Conservation (phyloP, 1,140 invertebrate genomes). For the Cydia pomonella region DNA sequence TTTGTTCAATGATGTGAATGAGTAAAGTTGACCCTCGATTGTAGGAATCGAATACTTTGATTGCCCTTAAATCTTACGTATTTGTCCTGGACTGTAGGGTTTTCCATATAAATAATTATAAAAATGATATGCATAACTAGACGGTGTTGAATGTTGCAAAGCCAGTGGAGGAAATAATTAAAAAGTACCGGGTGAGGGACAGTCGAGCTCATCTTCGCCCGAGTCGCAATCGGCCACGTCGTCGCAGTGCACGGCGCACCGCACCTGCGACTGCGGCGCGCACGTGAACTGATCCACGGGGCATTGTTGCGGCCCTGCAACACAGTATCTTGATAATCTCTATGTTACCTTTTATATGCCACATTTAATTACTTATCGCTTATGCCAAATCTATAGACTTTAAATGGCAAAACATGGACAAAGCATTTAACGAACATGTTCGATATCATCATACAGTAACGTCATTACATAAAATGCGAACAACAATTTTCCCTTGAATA, state of each 20-base stretch:
- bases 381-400: no score
- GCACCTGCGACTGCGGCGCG: slow-evolving; percentile 71
- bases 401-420: no score
- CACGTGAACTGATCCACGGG: slow-evolving; percentile 54
- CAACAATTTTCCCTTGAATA: not conserved
- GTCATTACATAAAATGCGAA: not conserved
- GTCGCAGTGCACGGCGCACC: slow-evolving; percentile 84
- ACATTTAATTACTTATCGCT: not conserved
- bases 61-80: no score
- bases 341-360: not conserved
- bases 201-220: slow-evolving; percentile 87
- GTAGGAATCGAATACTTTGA: no score
- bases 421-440: no score
- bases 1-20: no score
- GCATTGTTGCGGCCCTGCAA: slow-evolving; percentile 48
- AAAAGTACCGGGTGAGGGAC: slow-evolving; percentile 45
- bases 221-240: slow-evolving; percentile 85
- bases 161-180: not conserved
- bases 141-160: not conserved
- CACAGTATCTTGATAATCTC: not conserved
- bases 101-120: no score
- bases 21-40: no score
- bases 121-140: no score
- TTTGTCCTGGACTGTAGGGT: no score
- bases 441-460: not conserved